Base-by-base conservation (phyloP, 1,140 invertebrate genomes). In the Zaprionus camerounensis region DNA sequence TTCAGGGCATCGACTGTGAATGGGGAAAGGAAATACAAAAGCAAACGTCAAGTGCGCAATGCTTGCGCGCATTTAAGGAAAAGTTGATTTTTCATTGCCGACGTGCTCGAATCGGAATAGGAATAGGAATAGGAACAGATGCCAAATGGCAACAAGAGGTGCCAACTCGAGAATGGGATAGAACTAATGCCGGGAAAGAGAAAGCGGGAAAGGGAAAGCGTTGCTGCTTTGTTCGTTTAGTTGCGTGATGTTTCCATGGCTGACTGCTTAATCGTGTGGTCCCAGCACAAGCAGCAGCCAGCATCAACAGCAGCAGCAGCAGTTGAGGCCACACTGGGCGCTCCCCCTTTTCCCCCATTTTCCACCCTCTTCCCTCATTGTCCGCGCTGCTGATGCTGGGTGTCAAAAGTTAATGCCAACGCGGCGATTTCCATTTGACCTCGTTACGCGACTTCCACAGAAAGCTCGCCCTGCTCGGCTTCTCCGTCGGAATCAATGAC, bases 341-440 rank as follows among this genome's bases (percentile, higher is more conserved):
- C 41, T 17, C 2, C n/a, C 34, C 34, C 0, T 17, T 6, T n/a
- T 20, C 2, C 7, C 2, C 41, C 41, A 17, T 2, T n/a, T 46
- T 2, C 7, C 41, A 44, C 5, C n/a, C n/a, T 9, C 15, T 44
- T 17, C n/a, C 41, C 6, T 0, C 9, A 9, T 31, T 44, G 15
- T 46, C 7, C 41, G 12, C 46, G 11, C 20, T 34, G 69, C 65
- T 74, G 69, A 41, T 80, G 83, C 51, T 69, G 84, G 84, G 78
- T 84, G 85, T 88, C 84, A 90, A 88, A 88, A 88, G 84, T 88
- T 88, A 88, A 88, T 90, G 84, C 84, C 75, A 84, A 88, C 81
- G 74, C 81, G 84, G 85, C 84, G 84, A 88, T 88, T 88, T 88
- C 84, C 84, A 88, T 88, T 88, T 88, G 85, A 88, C 84, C 84